phyloP scores from a whole-genome alignment of 1,140 invertebrate species.

The Myzus persicae region DNA sequence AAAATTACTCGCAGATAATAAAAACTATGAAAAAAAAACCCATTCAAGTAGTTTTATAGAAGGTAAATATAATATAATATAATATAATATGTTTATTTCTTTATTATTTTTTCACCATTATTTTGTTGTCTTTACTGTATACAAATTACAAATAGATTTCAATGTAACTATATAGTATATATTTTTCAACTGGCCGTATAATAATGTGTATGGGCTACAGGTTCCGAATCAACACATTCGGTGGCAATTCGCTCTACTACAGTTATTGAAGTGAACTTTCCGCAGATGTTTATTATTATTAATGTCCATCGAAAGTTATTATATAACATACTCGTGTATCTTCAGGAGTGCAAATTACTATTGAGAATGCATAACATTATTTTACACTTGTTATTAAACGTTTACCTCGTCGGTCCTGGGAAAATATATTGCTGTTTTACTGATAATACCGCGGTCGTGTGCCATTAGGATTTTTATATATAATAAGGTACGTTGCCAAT shows the following conservation, averaged over 20 bases:
- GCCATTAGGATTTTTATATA: neutral
- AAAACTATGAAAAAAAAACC: neutral
- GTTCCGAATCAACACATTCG: too few relatives aligned
- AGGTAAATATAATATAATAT: neutral
- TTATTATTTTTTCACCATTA: too few relatives aligned
- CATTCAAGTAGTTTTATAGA: neutral
- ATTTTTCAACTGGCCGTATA: too few relatives aligned
- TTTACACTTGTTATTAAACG: neutral
- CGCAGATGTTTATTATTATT: neutral
- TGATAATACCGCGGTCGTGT: neutral
- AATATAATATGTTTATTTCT: neutral
- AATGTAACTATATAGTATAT: too few relatives aligned
- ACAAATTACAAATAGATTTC: too few relatives aligned
- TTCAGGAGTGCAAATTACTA: neutral
- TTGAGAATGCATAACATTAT: neutral
- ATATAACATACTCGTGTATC: neutral
- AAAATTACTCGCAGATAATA: neutral
- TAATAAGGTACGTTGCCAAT: neutral
- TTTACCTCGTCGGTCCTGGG: neutral
- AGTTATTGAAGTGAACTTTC: too few relatives aligned
- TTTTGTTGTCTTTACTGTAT: too few relatives aligned
- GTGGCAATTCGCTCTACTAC: too few relatives aligned
- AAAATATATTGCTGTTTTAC: conserved; percentile 6
- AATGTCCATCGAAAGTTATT: neutral
- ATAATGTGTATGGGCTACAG: too few relatives aligned